Conservation (phyloP, 2,113 vertebrate genomes). For the Hydrolagus affinis region DNA sequence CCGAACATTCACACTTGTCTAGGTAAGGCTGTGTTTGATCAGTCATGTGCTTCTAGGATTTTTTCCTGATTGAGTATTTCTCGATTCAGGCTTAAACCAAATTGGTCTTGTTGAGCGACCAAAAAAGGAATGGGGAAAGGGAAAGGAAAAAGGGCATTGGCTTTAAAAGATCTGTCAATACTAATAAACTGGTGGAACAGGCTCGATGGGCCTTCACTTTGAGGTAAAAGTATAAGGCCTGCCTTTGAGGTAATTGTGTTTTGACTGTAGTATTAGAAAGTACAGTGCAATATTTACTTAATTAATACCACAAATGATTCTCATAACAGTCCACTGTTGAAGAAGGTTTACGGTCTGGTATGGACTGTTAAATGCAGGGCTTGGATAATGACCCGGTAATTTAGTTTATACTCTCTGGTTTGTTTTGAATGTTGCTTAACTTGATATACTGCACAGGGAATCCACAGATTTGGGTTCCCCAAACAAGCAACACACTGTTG, state of each 20-base stretch:
- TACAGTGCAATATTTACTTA: constrained; percentile 9
- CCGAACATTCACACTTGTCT: too few species aligned
- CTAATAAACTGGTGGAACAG: too few species aligned
- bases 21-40: too few species aligned
- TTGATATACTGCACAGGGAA: background rate
- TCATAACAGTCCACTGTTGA: constrained; percentile 5
- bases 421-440: constrained; percentile 13
- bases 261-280: background rate
- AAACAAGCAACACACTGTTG: too few species aligned
- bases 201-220: too few species aligned
- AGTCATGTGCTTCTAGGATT: too few species aligned
- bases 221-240: background rate
- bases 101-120: too few species aligned
- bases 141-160: too few species aligned
- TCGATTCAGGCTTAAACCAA: too few species aligned
- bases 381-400: constrained; percentile 8
- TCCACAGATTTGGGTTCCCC: background rate
- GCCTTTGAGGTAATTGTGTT: constrained; percentile 21
- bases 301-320: constrained; percentile 19
- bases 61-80: too few species aligned
- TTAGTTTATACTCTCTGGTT: constrained; percentile 1
- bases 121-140: too few species aligned
- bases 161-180: too few species aligned
- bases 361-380: constrained; percentile 1
- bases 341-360: background rate